Conservation (phyloP, 2,797 vertebrate genomes). For the Bradypodion pumilum region DNA sequence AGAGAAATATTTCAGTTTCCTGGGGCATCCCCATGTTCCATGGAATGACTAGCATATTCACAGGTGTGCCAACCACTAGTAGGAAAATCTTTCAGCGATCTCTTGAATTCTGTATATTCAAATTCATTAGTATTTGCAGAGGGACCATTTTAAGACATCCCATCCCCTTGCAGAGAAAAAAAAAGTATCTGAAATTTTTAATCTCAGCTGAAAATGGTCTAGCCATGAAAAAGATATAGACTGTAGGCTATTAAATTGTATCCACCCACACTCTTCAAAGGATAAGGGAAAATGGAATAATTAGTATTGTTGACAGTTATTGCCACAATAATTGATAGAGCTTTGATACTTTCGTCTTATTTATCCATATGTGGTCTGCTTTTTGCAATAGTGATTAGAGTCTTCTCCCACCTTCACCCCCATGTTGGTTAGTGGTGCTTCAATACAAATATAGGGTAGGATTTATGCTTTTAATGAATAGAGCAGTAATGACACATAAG, state of each 20-base stretch:
- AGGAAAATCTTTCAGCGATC: background rate
- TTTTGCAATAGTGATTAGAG: background rate
- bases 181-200: background rate
- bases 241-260: background rate
- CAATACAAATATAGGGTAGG: slow-evolving; percentile 5
- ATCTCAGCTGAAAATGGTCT: background rate
- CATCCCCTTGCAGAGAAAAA: background rate
- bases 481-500: slow-evolving; percentile 25
- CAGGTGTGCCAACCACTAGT: background rate
- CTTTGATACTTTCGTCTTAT: background rate
- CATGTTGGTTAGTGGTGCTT: background rate
- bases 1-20: background rate
- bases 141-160: background rate
- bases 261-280: background rate
- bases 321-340: slow-evolving; percentile 9
- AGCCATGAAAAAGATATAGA: background rate
- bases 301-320: background rate
- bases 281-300: background rate
- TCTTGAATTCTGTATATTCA: no score
- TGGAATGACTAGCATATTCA: background rate
- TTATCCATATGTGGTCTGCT: slow-evolving; percentile 10
- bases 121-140: background rate
- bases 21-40: background rate
- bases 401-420: background rate
- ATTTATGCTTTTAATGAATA: slow-evolving; percentile 16